Conservation (phyloP, 2,113 vertebrate genomes). For the Lophotis ruficrista region DNA sequence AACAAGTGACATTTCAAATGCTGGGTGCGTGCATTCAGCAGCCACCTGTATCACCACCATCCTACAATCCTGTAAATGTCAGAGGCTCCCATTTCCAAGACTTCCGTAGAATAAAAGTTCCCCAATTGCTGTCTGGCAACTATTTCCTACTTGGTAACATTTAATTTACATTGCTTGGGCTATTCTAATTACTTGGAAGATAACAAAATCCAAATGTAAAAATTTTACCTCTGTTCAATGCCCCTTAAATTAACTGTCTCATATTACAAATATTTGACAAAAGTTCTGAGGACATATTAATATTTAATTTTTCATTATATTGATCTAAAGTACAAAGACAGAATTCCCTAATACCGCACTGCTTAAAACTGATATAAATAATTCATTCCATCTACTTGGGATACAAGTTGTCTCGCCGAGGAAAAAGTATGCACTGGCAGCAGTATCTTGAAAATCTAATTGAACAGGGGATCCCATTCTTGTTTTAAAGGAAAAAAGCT, state of each 20-base stretch:
- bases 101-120: not conserved
- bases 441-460: not conserved
- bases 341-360: conserved; percentile 1
- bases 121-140: not conserved
- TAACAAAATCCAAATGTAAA: conserved; percentile 8
- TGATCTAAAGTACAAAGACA: conserved; percentile 5
- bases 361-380: conserved; percentile 20
- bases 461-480: not conserved
- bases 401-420: not conserved
- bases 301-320: conserved; percentile 60
- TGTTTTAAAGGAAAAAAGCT: not conserved
- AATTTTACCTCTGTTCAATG: not conserved
- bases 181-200: not conserved
- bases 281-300: conserved; percentile 35
- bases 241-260: conserved; percentile 23
- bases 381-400: not conserved
- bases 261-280: conserved; percentile 48
- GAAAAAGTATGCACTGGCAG: not conserved
- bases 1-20: not conserved
- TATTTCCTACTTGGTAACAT: not conserved
- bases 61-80: not conserved
- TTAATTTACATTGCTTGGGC: not conserved
- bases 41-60: not conserved
- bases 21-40: not conserved
- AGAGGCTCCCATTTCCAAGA: not conserved